Base-by-base conservation (phyloP, 2,113 vertebrate species). In the Sebastes fasciatus region DNA sequence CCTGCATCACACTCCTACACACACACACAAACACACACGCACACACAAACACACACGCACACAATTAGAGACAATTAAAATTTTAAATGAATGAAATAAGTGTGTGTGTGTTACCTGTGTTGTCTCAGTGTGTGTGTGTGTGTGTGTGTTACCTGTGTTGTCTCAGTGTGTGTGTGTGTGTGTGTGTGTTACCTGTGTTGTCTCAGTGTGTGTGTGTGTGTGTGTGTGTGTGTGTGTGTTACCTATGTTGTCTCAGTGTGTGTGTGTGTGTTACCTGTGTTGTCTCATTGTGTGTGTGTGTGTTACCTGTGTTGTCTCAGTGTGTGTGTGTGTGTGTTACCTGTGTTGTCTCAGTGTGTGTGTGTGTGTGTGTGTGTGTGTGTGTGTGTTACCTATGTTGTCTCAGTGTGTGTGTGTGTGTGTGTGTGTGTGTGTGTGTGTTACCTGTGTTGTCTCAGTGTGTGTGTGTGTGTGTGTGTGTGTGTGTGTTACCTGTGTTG, bases 391-490 rank as follows among this genome's bases (percentile, higher is more conserved):
- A 89, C 89, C 85, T 61, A 76, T 79, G 79, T 61, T 6, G 69
- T 74, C 74, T 74, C 43, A 83, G 73, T 49, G 78, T 54, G 42
- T 23, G 69, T 73, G n/a, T n/a, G n/a, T n/a, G n/a, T n/a, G n/a
- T n/a, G n/a, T n/a, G n/a, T n/a, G n/a, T n/a, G n/a, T n/a, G n/a
- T 62, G 8, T 55, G 61, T 16, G 48, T 55, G 40, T 61, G 57
- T 80, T 61, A 89, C 89, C 85, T 61, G 79, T 79, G 79, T 61
- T 6, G 69, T 74, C 74, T 74, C 43, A 83, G 73, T 49, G 78
- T 54, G 42, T 23, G 69, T 73, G n/a, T n/a, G n/a, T n/a, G n/a
- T n/a, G n/a, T n/a, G n/a, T n/a, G n/a, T n/a, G n/a, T 62, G 8
- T 55, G 61, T 16, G 48, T 55, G 40, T 61, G 57, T 80, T 61